phyloP scores from a whole-genome alignment of 1,140 invertebrate species.

The Sitophilus oryzae region DNA sequence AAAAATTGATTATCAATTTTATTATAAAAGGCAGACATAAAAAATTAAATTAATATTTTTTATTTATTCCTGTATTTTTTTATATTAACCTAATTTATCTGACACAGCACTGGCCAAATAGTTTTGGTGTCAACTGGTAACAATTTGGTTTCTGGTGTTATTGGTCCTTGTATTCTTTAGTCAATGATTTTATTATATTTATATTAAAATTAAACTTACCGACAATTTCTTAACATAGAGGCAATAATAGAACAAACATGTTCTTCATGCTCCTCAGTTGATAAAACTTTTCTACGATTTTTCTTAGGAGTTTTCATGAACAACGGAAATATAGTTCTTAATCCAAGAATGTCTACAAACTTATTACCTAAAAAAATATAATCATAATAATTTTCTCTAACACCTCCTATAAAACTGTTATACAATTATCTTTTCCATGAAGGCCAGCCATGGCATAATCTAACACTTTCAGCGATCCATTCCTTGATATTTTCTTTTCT shows the following conservation, averaged over 20 bases:
- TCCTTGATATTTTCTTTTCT: slow-evolving; percentile 94
- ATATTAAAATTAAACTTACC: slow-evolving; percentile 10
- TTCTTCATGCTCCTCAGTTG: slow-evolving; percentile 90
- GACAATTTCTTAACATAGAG: slow-evolving; percentile 85
- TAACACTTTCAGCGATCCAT: slow-evolving; percentile 94
- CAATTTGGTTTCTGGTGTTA: too few relatives aligned
- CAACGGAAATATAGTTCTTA: slow-evolving; percentile 93
- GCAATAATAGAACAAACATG: slow-evolving; percentile 93
- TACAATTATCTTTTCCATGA: slow-evolving; percentile 71
- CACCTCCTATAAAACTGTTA: too few relatives aligned
- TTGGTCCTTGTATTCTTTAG: too few relatives aligned
- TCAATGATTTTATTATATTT: too few relatives aligned
- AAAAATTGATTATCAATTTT: too few relatives aligned
- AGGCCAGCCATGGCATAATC: slow-evolving; percentile 91
- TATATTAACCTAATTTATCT: too few relatives aligned
- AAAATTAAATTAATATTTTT: too few relatives aligned
- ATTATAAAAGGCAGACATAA: too few relatives aligned
- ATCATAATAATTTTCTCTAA: not conserved
- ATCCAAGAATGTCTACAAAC: slow-evolving; percentile 96
- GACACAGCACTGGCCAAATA: too few relatives aligned
- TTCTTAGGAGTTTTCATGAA: slow-evolving; percentile 98
- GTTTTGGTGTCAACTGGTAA: too few relatives aligned
- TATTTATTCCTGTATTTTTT: too few relatives aligned
- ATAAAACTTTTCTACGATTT: slow-evolving; percentile 64
- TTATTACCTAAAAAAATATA: slow-evolving; percentile 63